Evolutionary conservation across 2,888 invertebrate genomes (phyloP), one percentile per base, ranked within the genome.

Genomic region (Acrobasis suavella): DNA sequence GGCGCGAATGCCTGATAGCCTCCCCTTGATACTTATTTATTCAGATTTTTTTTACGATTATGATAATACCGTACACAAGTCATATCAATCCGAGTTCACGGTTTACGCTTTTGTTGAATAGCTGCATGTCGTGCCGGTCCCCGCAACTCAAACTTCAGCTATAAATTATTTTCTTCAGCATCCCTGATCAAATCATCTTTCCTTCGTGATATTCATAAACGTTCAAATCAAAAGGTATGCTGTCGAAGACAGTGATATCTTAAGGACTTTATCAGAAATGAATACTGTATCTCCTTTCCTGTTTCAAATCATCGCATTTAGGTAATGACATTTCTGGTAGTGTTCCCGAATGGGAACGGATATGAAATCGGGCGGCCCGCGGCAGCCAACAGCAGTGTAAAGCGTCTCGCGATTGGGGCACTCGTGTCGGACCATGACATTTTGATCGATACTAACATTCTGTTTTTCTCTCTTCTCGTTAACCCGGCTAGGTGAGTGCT

Each of bases 401-500:
- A 80, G 72, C 77, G 72, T 70, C 84, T 83, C 84, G 83, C 82
- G 83, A 85, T 88, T 86, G 87, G 80, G 84, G 81, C 81, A 80
- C 82, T 81, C 82, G 87, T 86, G 87, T 87, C 88, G 89, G 88
- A 87, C 86, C 86, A 87, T 86, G 89, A 87, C 90, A 89, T 91
- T 91, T 87, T 83, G 91, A 91, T 86, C 91, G 87, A 92, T 92
- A 94, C 94, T 94, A 94, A 94, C 94, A 94, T 94, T 93, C 94
- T 94, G 94, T 94, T 94, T 93, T 94, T 93, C 93, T 93, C 93
- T 94, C 94, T 94, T 94, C 94, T 94, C 93, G 94, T 94, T 94
- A 94, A 94, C 94, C 93, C 93, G 94, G 94, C 94, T 95, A 95
- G 95, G 95, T 95, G 95, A 95, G 95, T 95, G 95, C 95, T 95